phyloP scores from a whole-genome alignment of 2,888 invertebrate species.

The Coelogynopora nodosa region DNA sequence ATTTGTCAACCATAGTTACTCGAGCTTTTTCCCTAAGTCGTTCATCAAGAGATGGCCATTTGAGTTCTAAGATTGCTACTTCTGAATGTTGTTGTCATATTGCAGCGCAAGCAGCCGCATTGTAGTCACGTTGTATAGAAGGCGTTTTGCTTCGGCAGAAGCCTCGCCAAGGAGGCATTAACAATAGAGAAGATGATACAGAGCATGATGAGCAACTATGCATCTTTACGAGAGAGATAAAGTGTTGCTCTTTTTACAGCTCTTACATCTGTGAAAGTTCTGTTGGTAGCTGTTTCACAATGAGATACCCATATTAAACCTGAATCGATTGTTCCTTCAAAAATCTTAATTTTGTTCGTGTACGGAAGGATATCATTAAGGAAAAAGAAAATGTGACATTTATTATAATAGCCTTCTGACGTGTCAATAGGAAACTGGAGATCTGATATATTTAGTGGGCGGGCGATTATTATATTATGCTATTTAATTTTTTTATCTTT shows the following conservation, averaged over 20 bases:
- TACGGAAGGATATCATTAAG: background rate
- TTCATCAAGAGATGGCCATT: background rate
- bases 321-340: background rate
- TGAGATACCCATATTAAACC: background rate
- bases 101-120: background rate
- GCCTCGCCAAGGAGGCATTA: background rate
- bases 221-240: background rate
- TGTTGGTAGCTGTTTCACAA: background rate
- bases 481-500: no score
- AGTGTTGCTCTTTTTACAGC: background rate
- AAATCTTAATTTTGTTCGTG: background rate
- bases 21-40: background rate
- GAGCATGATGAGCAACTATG: conserved; percentile 1
- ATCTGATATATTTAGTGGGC: no score
- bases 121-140: conserved; percentile 1
- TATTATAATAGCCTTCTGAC: no score
- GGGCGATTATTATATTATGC: no score
- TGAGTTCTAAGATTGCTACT: conserved; percentile 12
- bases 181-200: background rate
- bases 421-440: no score
- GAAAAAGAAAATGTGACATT: no score
- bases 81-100: background rate
- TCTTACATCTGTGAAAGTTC: background rate
- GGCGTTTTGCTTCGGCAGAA: background rate
- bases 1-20: background rate